phyloP scores from a whole-genome alignment of 1,140 invertebrate genomes.

The Pogonus chalceus region DNA sequence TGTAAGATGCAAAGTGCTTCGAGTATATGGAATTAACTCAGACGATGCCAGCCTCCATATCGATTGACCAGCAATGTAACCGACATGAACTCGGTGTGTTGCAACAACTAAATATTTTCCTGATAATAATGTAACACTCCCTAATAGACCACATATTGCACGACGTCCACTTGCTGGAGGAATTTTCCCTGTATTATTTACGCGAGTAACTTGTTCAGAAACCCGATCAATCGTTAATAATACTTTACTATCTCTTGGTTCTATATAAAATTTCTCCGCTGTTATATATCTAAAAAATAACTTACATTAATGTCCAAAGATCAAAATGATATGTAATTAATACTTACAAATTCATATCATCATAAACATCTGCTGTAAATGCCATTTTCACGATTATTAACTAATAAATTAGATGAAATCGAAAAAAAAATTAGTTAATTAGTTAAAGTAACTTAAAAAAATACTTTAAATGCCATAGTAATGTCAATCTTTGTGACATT shows the following conservation, averaged over 20 bases:
- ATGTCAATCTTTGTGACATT: background rate
- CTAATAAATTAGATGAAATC: background rate
- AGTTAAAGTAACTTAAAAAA: background rate
- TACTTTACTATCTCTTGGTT: conserved; percentile 49
- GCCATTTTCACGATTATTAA: conserved; percentile 25
- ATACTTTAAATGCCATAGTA: background rate
- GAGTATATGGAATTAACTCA: conserved; percentile 79
- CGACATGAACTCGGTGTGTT: conserved; percentile 74
- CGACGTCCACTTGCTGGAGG: conserved; percentile 51
- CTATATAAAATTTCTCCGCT: conserved; percentile 63
- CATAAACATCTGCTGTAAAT: conserved; percentile 39
- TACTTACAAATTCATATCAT: conserved; percentile 54
- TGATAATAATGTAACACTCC: conserved; percentile 73
- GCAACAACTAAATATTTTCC: conserved; percentile 86
- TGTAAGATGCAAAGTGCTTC: conserved; percentile 74
- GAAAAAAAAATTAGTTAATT: background rate
- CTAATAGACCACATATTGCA: conserved; percentile 82
- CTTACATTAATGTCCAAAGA: conserved; percentile 8
- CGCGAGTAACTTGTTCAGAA: conserved; percentile 53
- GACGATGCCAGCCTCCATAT: conserved; percentile 77
- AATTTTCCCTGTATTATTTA: conserved; percentile 50
- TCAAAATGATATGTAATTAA: conserved; percentile 4
- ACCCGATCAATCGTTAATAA: conserved; percentile 62
- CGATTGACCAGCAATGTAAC: conserved; percentile 72
- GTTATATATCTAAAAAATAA: conserved; percentile 50